Evolutionary conservation across 2,797 vertebrate species (phyloP), one percentile per base, ranked within the genome.

Genomic region (Echeneis naucrates): DNA sequence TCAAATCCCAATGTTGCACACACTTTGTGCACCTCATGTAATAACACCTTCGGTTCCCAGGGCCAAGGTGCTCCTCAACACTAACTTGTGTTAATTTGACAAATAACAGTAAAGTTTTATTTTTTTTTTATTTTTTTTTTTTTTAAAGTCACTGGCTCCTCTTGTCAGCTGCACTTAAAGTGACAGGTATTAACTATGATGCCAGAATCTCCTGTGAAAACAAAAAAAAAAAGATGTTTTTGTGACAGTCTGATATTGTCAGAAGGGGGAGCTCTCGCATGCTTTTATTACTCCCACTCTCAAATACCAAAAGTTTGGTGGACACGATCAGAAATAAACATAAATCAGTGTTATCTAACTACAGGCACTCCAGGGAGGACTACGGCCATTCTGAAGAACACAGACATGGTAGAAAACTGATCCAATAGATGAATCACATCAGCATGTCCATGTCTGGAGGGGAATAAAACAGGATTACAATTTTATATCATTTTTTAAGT

Each of bases 261-360:
- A 88, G 70, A 72, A 83, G 90, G 54, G 68, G 88, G 89, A 26
- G 78, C 57, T 47, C 33, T 75, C 69, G 47, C 26, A 61, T 48
- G 70, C 70, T 14, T 66, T 51, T 10, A 66, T 48, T 52, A 52
- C 5, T n/a, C 5, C 38, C 11, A 3, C 4, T 27, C 8, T 16
- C 5, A 16, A 21, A 8, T 7, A 17, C 9, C 5, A 67, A 33
- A 44, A 1, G 32, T 37, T 38, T 60, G 16, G n/a, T 45, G 10
- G 21, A 37, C 8, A 44, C 37, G 2, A 21, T 26, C 2, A 27
- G 35, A 37, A 0, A 66, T 38, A 13, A n/a, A 50, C 4, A 33
- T 8, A 42, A 5, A 45, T 56, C 4, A 23, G 11, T 57, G 24
- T 40, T 38, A 11, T 7, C 19, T 10, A 5, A 27, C 30, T 8